A percentile compares a stretch with the other conserved stretches of the same genome.
These are phyloP conservation scores for Oryctolagus cuniculus DNA, from an alignment of 2,113 vertebrate species.

Conservation along the genomic window DNA sequence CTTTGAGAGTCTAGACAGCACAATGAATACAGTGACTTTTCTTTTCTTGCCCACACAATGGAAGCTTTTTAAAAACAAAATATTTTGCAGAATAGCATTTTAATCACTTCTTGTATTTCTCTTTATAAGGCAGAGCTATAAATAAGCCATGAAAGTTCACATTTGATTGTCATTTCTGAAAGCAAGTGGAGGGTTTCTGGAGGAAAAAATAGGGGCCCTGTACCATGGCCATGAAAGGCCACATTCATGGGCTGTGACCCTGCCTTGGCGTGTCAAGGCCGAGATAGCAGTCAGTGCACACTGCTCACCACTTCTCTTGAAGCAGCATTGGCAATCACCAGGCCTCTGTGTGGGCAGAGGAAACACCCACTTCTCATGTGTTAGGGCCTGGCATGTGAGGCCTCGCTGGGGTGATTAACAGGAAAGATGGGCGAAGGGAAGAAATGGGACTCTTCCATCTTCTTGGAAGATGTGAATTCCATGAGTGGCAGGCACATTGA, in stretches of 20 bases:
- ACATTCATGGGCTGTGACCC: slow-evolving; percentile 88
- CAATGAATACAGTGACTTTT: slow-evolving; percentile 86
- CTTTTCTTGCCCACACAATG: slow-evolving; percentile 87
- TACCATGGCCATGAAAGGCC: slow-evolving; percentile 82
- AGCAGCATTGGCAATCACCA: background rate
- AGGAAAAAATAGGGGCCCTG: slow-evolving; percentile 88
- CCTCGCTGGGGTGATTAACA: background rate
- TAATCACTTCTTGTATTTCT: slow-evolving; percentile 90
- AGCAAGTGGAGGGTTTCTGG: slow-evolving; percentile 86
- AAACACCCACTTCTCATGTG: slow-evolving; percentile 40
- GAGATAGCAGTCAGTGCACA: slow-evolving; percentile 84
- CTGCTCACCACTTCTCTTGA: slow-evolving; percentile 72
- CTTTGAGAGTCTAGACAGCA: slow-evolving; percentile 88
- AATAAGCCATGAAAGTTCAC: slow-evolving; percentile 90
- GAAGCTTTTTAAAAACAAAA: slow-evolving; percentile 90
- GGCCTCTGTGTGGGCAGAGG: slow-evolving; percentile 51
- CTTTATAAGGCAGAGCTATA: slow-evolving; percentile 88
- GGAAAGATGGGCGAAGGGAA: background rate
- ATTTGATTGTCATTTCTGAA: slow-evolving; percentile 88
- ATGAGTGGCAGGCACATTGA: background rate
- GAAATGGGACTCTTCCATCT: background rate
- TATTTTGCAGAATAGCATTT: slow-evolving; percentile 89
- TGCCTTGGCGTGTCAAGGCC: slow-evolving; percentile 83
- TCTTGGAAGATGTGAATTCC: background rate
- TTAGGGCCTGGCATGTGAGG: background rate